Percentiles rank a stretch among this genome's conserved stretches.
Evolutionary conservation across 2,797 vertebrate species (phyloP).

Genomic region (Odontamblyopus rebecca): DNA sequence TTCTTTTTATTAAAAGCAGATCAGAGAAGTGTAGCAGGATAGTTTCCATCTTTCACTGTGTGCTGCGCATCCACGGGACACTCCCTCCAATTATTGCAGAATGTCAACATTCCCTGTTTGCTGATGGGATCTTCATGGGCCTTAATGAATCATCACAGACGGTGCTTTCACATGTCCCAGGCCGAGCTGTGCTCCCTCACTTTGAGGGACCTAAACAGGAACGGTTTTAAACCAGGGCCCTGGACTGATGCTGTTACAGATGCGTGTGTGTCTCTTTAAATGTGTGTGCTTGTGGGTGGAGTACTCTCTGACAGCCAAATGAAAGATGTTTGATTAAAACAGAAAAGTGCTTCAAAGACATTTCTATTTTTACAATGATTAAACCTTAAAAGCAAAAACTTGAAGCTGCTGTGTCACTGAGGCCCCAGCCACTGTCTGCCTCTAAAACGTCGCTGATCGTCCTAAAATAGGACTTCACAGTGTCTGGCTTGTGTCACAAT

Average conservation of each 20-base stretch:
- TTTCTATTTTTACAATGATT: constrained; percentile 19
- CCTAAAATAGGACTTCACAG: constrained; percentile 12
- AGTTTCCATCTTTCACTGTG: constrained; percentile 53
- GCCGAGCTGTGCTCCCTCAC: constrained; percentile 16
- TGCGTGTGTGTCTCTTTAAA: constrained; percentile 28
- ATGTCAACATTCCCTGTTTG: constrained; percentile 68
- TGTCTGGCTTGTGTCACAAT: constrained; percentile 7
- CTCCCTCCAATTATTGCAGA: constrained; percentile 61
- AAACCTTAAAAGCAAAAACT: constrained; percentile 19
- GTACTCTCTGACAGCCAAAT: constrained; percentile 26
- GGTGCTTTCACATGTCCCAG: constrained; percentile 35
- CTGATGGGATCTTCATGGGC: constrained; percentile 52
- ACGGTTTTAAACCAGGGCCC: constrained; percentile 24
- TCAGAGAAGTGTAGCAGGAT: constrained; percentile 38
- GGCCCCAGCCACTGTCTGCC: constrained; percentile 19
- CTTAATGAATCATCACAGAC: constrained; percentile 61
- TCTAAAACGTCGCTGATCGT: constrained; percentile 17
- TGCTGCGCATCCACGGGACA: constrained; percentile 40
- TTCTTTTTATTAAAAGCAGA: constrained; percentile 55
- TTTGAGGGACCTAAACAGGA: constrained; percentile 22
- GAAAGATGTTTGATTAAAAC: constrained; percentile 27
- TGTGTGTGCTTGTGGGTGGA: constrained; percentile 11
- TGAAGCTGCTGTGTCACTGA: constrained; percentile 22
- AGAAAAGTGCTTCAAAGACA: constrained; percentile 17
- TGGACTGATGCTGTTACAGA: constrained; percentile 21